Conservation (phyloP, 2,113 vertebrate species). For the Lampris megalopsis region DNA sequence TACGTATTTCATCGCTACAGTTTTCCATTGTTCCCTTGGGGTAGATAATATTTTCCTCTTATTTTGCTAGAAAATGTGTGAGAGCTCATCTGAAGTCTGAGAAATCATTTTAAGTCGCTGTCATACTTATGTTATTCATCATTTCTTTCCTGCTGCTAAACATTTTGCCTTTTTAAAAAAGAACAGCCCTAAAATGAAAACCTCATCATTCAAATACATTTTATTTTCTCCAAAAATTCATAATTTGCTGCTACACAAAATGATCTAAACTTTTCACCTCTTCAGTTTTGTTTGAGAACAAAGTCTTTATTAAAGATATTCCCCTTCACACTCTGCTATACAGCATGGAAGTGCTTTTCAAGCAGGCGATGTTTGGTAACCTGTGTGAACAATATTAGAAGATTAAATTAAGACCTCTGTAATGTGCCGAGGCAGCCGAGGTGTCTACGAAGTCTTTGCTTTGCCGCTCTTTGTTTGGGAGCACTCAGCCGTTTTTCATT, state of each 20-base stretch:
- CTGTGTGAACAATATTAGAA: constrained; percentile 13
- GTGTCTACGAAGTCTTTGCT: not conserved
- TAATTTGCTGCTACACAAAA: not conserved
- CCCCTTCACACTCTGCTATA: constrained; percentile 7
- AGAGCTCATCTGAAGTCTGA: not conserved
- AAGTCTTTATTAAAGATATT: constrained; percentile 19
- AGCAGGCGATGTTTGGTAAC: constrained; percentile 22
- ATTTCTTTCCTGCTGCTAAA: no score
- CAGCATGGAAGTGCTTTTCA: constrained; percentile 29
- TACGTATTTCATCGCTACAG: constrained; percentile 31
- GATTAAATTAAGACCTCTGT: not conserved
- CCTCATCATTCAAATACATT: no score
- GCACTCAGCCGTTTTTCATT: not conserved
- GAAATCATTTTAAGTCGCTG: no score
- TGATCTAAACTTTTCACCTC: constrained; percentile 23
- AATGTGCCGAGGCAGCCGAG: not conserved
- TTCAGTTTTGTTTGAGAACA: constrained; percentile 15
- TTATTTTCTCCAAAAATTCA: not conserved
- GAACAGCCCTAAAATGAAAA: no score
- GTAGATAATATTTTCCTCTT: not conserved
- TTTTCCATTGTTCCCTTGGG: not conserved
- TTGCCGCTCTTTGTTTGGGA: not conserved
- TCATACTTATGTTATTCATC: no score
- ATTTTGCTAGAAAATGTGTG: not conserved
- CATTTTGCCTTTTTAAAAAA: no score